Conservation (phyloP, 2,888 invertebrate genomes). For the Andrena haemorrhoa region DNA sequence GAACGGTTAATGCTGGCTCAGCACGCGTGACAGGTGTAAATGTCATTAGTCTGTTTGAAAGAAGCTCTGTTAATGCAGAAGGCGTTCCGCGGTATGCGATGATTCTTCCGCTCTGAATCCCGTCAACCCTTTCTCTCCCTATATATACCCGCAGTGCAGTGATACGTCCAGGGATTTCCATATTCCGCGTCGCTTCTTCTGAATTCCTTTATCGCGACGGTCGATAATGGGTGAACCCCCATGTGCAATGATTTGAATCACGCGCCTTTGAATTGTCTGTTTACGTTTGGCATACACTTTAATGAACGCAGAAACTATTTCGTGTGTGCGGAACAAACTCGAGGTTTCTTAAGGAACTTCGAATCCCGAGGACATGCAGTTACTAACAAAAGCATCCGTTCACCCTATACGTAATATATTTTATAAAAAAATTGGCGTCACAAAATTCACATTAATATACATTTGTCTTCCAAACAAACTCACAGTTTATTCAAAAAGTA, state of each 20-base stretch:
- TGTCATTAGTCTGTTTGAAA: constrained; percentile 28
- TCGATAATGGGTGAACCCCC: constrained; percentile 39
- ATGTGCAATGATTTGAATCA: constrained; percentile 13
- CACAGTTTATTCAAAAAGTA: too few relatives aligned
- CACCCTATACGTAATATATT: too few relatives aligned
- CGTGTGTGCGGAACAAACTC: too few relatives aligned
- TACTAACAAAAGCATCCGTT: too few relatives aligned
- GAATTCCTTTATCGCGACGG: constrained; percentile 46
- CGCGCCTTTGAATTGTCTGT: constrained; percentile 7
- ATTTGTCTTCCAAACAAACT: too few relatives aligned
- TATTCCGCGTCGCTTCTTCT: constrained; percentile 52
- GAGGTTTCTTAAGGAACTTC: not conserved
- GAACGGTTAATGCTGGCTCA: not conserved
- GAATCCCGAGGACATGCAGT: not conserved
- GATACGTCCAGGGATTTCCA: constrained; percentile 60
- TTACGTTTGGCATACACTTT: constrained; percentile 7
- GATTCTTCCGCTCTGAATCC: constrained; percentile 59
- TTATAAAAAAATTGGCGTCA: too few relatives aligned
- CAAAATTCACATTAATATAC: too few relatives aligned
- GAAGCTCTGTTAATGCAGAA: constrained; percentile 13
- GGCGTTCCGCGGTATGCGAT: constrained; percentile 15
- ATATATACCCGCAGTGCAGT: constrained; percentile 61
- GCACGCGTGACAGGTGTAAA: constrained; percentile 19
- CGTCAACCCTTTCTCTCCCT: constrained; percentile 41
- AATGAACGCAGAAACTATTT: not conserved